A percentile compares a stretch with the other conserved stretches of the same genome.
Evolutionary conservation across 2,797 vertebrate species (phyloP).

Genomic region (Gymnoscopelus braueri): DNA sequence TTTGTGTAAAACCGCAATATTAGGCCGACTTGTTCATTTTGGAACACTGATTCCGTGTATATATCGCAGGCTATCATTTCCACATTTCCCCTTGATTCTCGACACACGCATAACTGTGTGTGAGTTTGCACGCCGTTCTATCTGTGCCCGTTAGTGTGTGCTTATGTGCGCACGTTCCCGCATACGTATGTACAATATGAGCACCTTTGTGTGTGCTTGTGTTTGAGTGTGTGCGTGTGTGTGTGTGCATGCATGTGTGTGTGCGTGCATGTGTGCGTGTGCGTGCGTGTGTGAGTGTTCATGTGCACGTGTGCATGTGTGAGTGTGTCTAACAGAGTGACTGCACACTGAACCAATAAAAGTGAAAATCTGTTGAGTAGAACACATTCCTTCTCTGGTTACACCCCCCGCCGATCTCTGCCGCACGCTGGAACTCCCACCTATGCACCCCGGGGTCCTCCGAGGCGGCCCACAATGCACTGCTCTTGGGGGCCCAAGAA

Average conservation of each 20-base stretch:
- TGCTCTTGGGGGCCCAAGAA: constrained; percentile 15
- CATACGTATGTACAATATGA: neutral
- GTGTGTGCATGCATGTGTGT: constrained; percentile 15
- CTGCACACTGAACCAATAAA: constrained; percentile 87
- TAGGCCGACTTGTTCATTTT: constrained; percentile 56
- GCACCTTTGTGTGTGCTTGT: neutral
- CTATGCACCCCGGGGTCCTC: constrained; percentile 79
- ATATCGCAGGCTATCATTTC: neutral
- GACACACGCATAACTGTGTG: neutral
- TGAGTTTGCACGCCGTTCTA: neutral
- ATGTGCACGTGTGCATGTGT: neutral
- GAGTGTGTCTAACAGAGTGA: constrained; percentile 6
- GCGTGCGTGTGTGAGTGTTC: constrained; percentile 11
- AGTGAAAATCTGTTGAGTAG: constrained; percentile 80
- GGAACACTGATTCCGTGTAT: constrained; percentile 51
- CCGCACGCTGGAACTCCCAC: constrained; percentile 80
- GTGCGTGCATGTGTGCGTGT: neutral
- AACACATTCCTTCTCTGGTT: constrained; percentile 83
- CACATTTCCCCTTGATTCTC: too few relatives aligned
- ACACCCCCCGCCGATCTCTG: constrained; percentile 71
- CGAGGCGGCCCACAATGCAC: constrained; percentile 67
- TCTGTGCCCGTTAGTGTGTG: neutral
- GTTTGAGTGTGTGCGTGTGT: constrained; percentile 12
- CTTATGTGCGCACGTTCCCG: too few relatives aligned
- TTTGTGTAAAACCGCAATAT: constrained; percentile 12